Conservation (phyloP, 2,113 vertebrate species). For the Toxostoma redivivum region DNA sequence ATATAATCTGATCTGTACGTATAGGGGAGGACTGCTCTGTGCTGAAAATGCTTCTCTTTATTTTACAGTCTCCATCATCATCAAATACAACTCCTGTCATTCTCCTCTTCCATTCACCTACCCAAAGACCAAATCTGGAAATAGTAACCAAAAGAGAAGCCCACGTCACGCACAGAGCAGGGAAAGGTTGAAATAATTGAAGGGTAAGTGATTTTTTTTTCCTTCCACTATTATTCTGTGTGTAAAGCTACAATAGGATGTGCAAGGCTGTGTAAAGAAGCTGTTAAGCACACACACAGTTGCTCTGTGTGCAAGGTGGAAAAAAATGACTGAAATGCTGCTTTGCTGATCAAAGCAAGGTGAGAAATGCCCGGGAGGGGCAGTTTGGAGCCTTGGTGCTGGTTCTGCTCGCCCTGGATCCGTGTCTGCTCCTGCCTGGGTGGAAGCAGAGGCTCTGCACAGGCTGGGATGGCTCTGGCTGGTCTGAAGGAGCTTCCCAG, state of each 20-base stretch:
- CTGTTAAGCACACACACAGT: background rate
- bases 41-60: constrained; percentile 48
- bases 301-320: background rate
- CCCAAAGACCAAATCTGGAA: constrained; percentile 62
- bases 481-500: background rate
- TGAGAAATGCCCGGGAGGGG: background rate
- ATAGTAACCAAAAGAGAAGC: constrained; percentile 55
- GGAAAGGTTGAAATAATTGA: constrained; percentile 54
- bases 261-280: background rate
- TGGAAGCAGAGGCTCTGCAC: background rate
- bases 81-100: constrained; percentile 48
- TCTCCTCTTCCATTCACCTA: constrained; percentile 56
- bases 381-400: background rate
- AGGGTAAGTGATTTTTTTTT: constrained; percentile 43
- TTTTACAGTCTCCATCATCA: constrained; percentile 56
- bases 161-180: constrained; percentile 30
- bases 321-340: background rate
- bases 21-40: background rate
- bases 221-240: background rate
- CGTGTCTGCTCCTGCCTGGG: background rate
- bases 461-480: rapidly evolving
- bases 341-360: background rate
- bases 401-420: background rate
- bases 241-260: background rate
- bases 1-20: constrained; percentile 24